Conservation (phyloP, 2,113 vertebrate genomes). For the Dasypus novemcinctus region DNA sequence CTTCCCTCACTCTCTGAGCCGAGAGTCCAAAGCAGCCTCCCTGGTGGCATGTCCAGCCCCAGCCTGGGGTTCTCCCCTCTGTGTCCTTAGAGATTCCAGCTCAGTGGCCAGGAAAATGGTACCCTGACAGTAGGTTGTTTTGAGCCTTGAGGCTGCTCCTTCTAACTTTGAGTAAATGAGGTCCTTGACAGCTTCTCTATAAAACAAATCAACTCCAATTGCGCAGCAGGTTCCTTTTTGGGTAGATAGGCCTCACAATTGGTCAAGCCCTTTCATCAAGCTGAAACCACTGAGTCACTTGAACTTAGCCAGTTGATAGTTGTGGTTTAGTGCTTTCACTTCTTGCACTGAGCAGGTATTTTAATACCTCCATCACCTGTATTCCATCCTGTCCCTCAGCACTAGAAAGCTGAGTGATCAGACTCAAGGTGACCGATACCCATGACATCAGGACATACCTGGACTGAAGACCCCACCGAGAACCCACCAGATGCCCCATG, state of each 20-base stretch:
- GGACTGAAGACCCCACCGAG: background rate
- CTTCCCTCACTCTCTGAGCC: background rate
- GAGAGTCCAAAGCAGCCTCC: background rate
- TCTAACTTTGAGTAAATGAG: background rate
- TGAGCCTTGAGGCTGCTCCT: background rate
- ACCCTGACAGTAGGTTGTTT: background rate
- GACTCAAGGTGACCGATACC: background rate
- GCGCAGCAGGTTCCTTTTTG: accelerated
- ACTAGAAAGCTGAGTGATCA: background rate
- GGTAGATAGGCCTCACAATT: background rate
- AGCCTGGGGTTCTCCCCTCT: too few relatives aligned
- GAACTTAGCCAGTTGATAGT: background rate
- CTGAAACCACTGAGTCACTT: background rate
- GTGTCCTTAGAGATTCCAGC: background rate
- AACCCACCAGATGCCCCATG: background rate
- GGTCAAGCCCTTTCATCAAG: background rate
- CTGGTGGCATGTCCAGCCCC: background rate
- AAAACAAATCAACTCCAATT: background rate
- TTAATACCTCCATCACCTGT: background rate
- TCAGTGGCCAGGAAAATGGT: too few relatives aligned
- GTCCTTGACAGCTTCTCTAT: background rate
- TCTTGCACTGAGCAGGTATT: background rate
- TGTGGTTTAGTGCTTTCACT: background rate
- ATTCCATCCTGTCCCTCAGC: background rate
- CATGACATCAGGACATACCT: background rate